Evolutionary conservation across 1,140 invertebrate genomes (phyloP).

Genomic region (Pararge aegeria): DNA sequence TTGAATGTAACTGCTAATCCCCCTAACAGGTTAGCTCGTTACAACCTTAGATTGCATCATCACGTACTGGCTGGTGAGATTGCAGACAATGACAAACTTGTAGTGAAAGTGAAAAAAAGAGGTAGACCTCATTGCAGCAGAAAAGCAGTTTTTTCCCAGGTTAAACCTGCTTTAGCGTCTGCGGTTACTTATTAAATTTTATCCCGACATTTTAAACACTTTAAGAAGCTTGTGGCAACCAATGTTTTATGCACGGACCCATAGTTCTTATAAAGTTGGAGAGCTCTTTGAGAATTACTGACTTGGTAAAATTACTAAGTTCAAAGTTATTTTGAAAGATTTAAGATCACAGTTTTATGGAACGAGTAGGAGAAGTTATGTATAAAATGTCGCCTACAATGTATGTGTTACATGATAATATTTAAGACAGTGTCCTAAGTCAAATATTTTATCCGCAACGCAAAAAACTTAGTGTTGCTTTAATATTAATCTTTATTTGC

Average conservation of each 20-base stretch:
- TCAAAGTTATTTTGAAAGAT: neutral
- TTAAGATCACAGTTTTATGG: slow-evolving; percentile 1
- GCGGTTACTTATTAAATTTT: slow-evolving; percentile 2
- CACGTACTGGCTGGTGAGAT: too few relatives aligned
- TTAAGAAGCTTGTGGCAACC: neutral
- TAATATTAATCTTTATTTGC: too few relatives aligned
- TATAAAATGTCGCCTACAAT: neutral
- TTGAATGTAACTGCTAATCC: too few relatives aligned
- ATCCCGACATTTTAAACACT: neutral
- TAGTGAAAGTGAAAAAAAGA: too few relatives aligned
- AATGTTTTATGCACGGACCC: slow-evolving; percentile 6
- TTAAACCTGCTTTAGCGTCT: neutral
- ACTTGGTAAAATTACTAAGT: slow-evolving; percentile 3
- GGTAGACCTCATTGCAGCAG: too few relatives aligned
- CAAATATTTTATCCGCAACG: too few relatives aligned
- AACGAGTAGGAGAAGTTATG: neutral
- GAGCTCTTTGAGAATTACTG: slow-evolving; percentile 1
- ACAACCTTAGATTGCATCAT: too few relatives aligned
- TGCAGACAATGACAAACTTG: too few relatives aligned
- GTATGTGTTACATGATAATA: neutral
- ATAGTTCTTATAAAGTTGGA: slow-evolving; percentile 3
- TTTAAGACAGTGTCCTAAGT: too few relatives aligned
- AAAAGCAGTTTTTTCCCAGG: neutral
- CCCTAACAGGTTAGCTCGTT: too few relatives aligned
- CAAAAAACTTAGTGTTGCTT: too few relatives aligned